Percentiles rank a stretch among this genome's conserved stretches.
Evolutionary conservation across 2,113 vertebrate species (phyloP).

Genomic region (Dipodomys merriami): DNA sequence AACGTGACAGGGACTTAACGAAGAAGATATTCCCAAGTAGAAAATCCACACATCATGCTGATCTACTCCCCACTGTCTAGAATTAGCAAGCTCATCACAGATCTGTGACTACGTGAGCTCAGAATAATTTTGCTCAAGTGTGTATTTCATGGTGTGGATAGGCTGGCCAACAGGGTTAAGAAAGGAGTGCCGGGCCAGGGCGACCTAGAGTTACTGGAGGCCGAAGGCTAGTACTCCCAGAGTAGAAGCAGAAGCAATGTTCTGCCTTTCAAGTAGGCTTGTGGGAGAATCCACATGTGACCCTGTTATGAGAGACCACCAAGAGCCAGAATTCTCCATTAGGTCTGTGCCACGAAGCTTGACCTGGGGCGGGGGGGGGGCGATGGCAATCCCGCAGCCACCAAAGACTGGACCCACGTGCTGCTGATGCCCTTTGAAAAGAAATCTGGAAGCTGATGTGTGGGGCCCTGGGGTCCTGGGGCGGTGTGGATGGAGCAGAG

Average conservation of each 20-base stretch:
- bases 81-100: not conserved
- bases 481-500: too few species aligned
- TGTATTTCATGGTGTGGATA: not conserved
- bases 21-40: slow-evolving; percentile 27
- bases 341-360: not conserved
- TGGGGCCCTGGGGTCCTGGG: too few species aligned
- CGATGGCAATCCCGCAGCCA: not conserved
- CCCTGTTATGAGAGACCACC: not conserved
- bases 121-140: not conserved
- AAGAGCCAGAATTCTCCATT: slow-evolving; percentile 21
- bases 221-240: not conserved
- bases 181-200: not conserved
- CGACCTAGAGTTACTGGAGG: not conserved
- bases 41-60: not conserved
- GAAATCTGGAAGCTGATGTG: not conserved
- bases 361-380: not conserved
- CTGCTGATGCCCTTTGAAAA: not conserved
- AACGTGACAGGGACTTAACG: not conserved
- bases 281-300: not conserved
- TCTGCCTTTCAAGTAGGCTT: not conserved
- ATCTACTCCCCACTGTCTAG: not conserved
- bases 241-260: not conserved
- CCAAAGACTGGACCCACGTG: not conserved
- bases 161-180: not conserved
- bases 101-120: not conserved